Conservation (phyloP, 2,888 invertebrate genomes). For the Carterocephalus palaemon region DNA sequence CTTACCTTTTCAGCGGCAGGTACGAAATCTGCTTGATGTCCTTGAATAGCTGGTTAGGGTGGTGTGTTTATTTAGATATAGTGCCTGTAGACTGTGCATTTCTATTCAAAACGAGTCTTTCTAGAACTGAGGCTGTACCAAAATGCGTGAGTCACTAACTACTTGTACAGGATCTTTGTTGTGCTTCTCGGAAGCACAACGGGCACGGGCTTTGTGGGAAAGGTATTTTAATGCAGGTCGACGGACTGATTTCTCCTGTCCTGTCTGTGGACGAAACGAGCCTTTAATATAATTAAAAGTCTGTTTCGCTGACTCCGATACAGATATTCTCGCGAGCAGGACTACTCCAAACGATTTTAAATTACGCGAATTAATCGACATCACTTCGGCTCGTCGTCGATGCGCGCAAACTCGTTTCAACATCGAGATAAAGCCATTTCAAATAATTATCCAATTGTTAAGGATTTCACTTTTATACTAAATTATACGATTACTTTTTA, state of each 20-base stretch:
- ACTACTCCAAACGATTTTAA: slow-evolving; percentile 2
- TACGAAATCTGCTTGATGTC: too few relatives aligned
- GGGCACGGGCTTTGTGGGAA: slow-evolving; percentile 69
- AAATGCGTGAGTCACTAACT: slow-evolving; percentile 64
- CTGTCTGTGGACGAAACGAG: slow-evolving; percentile 46
- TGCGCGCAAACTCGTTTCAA: neutral
- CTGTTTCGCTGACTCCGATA: slow-evolving; percentile 31
- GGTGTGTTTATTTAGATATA: too few relatives aligned
- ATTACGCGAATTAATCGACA: slow-evolving; percentile 7
- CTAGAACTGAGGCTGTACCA: slow-evolving; percentile 54
- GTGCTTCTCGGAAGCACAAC: slow-evolving; percentile 69
- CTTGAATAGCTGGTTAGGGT: too few relatives aligned
- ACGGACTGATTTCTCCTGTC: slow-evolving; percentile 66
- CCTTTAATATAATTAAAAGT: slow-evolving; percentile 47
- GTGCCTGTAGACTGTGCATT: slow-evolving; percentile 1
- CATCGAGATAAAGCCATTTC: slow-evolving; percentile 1
- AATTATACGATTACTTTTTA: neutral
- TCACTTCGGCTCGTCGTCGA: neutral
- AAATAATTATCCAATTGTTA: slow-evolving; percentile 7
- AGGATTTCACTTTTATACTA: slow-evolving; percentile 7
- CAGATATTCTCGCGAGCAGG: slow-evolving; percentile 5
- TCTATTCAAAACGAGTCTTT: slow-evolving; percentile 26
- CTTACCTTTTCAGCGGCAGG: neutral
- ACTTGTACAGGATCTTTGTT: slow-evolving; percentile 73
- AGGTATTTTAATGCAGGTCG: slow-evolving; percentile 69